Conservation (phyloP, 2,797 vertebrate genomes). For the Sebastes trivittatus region DNA sequence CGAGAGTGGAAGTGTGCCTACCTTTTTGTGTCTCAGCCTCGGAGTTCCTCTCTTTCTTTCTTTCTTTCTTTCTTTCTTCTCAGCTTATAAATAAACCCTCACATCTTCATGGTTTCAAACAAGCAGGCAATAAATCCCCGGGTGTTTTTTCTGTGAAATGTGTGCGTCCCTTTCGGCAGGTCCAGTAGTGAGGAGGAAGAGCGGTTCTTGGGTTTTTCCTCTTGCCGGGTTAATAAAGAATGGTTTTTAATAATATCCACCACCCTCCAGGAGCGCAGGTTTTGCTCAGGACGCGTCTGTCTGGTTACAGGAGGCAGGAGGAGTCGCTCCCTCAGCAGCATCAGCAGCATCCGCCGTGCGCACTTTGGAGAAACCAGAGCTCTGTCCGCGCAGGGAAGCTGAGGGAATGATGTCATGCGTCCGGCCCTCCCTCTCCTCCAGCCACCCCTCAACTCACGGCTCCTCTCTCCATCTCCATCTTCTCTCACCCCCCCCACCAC, state of each 20-base stretch:
- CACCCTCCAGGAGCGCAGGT: slow-evolving; percentile 68
- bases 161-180: slow-evolving; percentile 69
- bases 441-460: slow-evolving; percentile 62
- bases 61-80: slow-evolving; percentile 40
- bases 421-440: slow-evolving; percentile 75
- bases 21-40: slow-evolving; percentile 57
- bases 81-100: slow-evolving; percentile 67
- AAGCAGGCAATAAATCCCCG: slow-evolving; percentile 78
- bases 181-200: slow-evolving; percentile 58
- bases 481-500: background rate
- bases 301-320: slow-evolving; percentile 67
- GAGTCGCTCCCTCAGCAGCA: slow-evolving; percentile 79
- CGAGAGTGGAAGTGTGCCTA: slow-evolving; percentile 48
- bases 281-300: slow-evolving; percentile 75
- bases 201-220: slow-evolving; percentile 36
- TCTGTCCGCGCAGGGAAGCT: slow-evolving; percentile 76
- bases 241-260: slow-evolving; percentile 70
- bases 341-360: slow-evolving; percentile 75
- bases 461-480: slow-evolving; percentile 44
- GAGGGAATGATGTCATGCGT: slow-evolving; percentile 86
- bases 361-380: slow-evolving; percentile 80
- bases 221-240: slow-evolving; percentile 33
- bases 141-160: slow-evolving; percentile 43
- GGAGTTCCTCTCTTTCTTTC: slow-evolving; percentile 60
- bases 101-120: slow-evolving; percentile 78